A percentile compares a stretch with the other conserved stretches of the same genome.
phyloP scores from a whole-genome alignment of 1,140 invertebrate genomes.

The Acarapis woodi region DNA sequence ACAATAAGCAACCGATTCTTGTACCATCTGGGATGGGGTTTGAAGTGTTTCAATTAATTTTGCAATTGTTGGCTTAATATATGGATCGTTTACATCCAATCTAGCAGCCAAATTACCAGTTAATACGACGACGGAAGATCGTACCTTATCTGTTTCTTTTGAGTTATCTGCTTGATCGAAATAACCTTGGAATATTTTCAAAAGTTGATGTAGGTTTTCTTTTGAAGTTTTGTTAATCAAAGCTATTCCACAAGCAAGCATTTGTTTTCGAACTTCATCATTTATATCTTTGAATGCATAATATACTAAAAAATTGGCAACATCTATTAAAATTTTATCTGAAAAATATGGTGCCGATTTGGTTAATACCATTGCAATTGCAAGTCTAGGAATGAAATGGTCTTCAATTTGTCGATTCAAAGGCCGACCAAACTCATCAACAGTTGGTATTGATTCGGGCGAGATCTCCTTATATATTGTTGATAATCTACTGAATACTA shows the following conservation, averaged over 20 bases:
- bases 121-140: slow-evolving; percentile 80
- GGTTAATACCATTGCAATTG: slow-evolving; percentile 47
- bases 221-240: slow-evolving; percentile 75
- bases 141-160: slow-evolving; percentile 60
- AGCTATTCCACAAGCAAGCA: slow-evolving; percentile 71
- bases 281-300: slow-evolving; percentile 57
- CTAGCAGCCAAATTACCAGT: slow-evolving; percentile 87
- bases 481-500: slow-evolving; percentile 31
- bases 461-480: slow-evolving; percentile 40
- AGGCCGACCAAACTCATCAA: slow-evolving; percentile 71
- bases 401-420: slow-evolving; percentile 44
- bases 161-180: slow-evolving; percentile 64
- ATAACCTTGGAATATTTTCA: slow-evolving; percentile 49
- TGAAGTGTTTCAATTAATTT: slow-evolving; percentile 65
- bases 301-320: slow-evolving; percentile 51
- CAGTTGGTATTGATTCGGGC: slow-evolving; percentile 8
- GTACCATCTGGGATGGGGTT: slow-evolving; percentile 89
- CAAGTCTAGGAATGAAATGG: slow-evolving; percentile 55
- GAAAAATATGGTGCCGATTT: slow-evolving; percentile 38
- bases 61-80: slow-evolving; percentile 65
- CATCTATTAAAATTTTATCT: slow-evolving; percentile 29
- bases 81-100: slow-evolving; percentile 63
- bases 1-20: slow-evolving; percentile 91
- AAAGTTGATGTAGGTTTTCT: slow-evolving; percentile 15
- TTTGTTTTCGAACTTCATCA: slow-evolving; percentile 47